Conservation (phyloP, 2,888 invertebrate genomes). For the Agrochola circellaris region DNA sequence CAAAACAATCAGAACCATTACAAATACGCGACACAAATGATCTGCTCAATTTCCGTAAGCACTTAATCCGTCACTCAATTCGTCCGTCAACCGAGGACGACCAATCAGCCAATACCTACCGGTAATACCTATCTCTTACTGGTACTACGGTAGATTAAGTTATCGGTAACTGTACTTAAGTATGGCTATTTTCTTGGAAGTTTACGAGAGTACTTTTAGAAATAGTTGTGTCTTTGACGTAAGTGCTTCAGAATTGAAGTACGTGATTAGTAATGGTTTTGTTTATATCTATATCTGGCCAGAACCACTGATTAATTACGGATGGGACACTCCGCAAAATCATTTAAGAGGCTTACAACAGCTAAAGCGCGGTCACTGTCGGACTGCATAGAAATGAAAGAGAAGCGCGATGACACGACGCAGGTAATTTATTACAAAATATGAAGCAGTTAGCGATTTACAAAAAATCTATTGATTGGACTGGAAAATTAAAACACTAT, state of each 20-base stretch:
- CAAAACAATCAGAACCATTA: background rate
- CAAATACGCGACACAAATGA: constrained; percentile 2
- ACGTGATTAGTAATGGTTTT: background rate
- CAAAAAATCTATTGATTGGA: too few relatives aligned
- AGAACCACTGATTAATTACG: too few relatives aligned
- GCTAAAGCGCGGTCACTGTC: too few relatives aligned
- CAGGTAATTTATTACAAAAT: too few relatives aligned
- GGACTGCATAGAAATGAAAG: too few relatives aligned
- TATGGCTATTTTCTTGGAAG: background rate
- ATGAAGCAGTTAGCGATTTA: too few relatives aligned
- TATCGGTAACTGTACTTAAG: constrained; percentile 28
- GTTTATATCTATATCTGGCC: too few relatives aligned
- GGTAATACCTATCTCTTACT: constrained; percentile 10
- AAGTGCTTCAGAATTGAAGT: background rate
- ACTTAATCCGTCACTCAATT: constrained; percentile 32
- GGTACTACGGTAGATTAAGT: constrained; percentile 36
- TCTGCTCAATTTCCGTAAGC: constrained; percentile 15
- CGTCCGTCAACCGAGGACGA: background rate
- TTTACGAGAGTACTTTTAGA: background rate
- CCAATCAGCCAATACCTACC: constrained; percentile 1
- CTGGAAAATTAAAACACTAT: too few relatives aligned
- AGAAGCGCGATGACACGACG: too few relatives aligned
- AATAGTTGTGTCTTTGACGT: background rate
- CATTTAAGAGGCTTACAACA: too few relatives aligned
- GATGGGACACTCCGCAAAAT: too few relatives aligned